Evolutionary conservation across 2,113 vertebrate species (phyloP).

Genomic region (Megaleporinus macrocephalus): DNA sequence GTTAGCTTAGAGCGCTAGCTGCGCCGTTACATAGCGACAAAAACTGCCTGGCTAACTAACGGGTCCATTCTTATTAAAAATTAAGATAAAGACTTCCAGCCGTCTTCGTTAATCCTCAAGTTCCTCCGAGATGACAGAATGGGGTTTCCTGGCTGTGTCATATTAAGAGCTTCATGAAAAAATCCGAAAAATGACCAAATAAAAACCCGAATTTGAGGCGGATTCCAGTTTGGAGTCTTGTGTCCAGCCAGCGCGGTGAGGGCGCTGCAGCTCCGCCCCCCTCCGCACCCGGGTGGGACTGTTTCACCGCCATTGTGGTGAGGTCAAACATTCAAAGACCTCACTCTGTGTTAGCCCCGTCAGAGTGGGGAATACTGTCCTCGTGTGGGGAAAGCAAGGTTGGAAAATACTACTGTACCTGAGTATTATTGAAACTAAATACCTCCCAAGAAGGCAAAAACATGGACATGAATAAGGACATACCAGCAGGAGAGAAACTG

Average conservation of each 20-base stretch:
- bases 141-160: neutral
- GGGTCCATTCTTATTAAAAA: neutral
- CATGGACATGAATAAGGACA: too few relatives aligned
- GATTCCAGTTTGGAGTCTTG: neutral
- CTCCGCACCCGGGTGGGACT: neutral
- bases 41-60: neutral
- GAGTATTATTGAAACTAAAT: too few relatives aligned
- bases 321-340: conserved; percentile 12
- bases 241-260: neutral
- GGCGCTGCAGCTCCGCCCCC: conserved; percentile 16
- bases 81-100: neutral
- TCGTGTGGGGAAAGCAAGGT: too few relatives aligned
- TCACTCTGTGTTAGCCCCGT: neutral
- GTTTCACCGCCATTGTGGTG: conserved; percentile 27
- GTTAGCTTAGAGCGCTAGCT: conserved; percentile 11
- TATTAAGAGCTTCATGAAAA: neutral
- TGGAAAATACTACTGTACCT: too few relatives aligned
- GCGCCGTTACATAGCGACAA: conserved; percentile 10
- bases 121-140: neutral
- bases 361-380: too few relatives aligned
- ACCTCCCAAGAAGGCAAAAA: too few relatives aligned
- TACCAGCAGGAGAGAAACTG: too few relatives aligned
- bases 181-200: neutral
- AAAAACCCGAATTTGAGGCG: neutral
- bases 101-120: neutral